Base-by-base conservation (phyloP, 2,797 vertebrate genomes). In the Cyclopterus lumpus region DNA sequence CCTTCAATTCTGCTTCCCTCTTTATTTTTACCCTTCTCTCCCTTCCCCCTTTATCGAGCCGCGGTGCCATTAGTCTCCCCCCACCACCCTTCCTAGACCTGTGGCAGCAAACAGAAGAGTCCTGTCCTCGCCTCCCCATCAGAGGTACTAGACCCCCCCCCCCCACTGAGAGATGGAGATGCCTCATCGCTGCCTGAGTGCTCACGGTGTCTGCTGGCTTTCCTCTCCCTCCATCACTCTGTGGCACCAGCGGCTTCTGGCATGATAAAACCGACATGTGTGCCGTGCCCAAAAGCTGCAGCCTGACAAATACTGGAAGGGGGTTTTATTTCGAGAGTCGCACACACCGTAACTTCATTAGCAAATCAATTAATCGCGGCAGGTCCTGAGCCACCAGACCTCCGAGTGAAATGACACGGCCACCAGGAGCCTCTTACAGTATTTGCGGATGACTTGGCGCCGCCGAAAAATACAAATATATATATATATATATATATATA, bases 161-260 rank as follows among this genome's bases (percentile, higher is more conserved):
- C 65, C 88, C 86, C 65, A 4, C 44, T 77, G 88, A 82, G 86
- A 77, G 71, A 84, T 75, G 77, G 68, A 80, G 59, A 79, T 76
- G 73, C 48, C 59, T 82, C 71, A 65, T 82, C 77, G 54, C 61
- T 63, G 79, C 67, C 83, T 79, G 82, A 87, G 78, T 74, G 84
- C 79, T 75, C 32, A 2, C 76, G 46, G 38, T 38, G 49, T 36
- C 71, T 62, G 65, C 59, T 55, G 28, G 36, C 70, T 65, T 44
- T 40, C 34, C 48, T 65, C 60, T 54, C 51, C 65, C 69, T 83
- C 71, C 72, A 61, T 82, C 75, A 65, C 72, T 67, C 59, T n/a
- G 54, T 76, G 79, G 57, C 70, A 48, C 59, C 77, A 59, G 74
- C 75, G 71, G 75, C 12, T 48, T 73, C 22, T 73, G 78, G 78